These are phyloP conservation scores for Meliscaeva auricollis DNA, from an alignment of 2,888 invertebrate genomes.

Conservation along the genomic window DNA sequence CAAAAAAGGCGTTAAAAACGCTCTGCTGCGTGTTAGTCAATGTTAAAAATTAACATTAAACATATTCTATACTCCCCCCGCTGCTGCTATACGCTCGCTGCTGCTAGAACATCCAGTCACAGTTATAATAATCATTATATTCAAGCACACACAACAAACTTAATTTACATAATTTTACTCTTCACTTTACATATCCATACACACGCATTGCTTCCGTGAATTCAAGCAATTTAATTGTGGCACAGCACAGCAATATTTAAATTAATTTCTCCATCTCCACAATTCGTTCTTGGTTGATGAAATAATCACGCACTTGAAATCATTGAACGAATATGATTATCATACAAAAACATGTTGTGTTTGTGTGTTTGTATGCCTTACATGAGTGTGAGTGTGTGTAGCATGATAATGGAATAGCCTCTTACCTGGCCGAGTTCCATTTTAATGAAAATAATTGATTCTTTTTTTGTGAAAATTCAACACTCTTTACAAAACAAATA, in stretches of 20 bases:
- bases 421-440: constrained; percentile 1
- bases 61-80: neutral
- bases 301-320: constrained; percentile 51
- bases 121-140: constrained; percentile 3
- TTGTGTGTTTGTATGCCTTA: neutral
- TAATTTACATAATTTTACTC: constrained; percentile 30
- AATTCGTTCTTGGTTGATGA: constrained; percentile 20
- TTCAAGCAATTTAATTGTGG: constrained; percentile 34
- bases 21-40: constrained; percentile 6
- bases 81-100: neutral
- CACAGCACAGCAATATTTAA: constrained; percentile 22
- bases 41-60: neutral
- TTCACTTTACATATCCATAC: neutral
- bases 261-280: constrained; percentile 38
- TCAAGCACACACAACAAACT: constrained; percentile 19
- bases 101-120: neutral
- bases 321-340: constrained; percentile 28
- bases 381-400: neutral
- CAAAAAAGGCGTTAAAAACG: neutral
- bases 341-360: neutral
- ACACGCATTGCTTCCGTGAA: constrained; percentile 30
- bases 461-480: constrained; percentile 5
- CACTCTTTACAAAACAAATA: constrained; percentile 4
- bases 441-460: constrained; percentile 14
- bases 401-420: neutral